Evolutionary conservation across 2,113 vertebrate species (phyloP), one percentile per base, ranked within the genome.

Genomic region (Datnioides undecimradiatus): DNA sequence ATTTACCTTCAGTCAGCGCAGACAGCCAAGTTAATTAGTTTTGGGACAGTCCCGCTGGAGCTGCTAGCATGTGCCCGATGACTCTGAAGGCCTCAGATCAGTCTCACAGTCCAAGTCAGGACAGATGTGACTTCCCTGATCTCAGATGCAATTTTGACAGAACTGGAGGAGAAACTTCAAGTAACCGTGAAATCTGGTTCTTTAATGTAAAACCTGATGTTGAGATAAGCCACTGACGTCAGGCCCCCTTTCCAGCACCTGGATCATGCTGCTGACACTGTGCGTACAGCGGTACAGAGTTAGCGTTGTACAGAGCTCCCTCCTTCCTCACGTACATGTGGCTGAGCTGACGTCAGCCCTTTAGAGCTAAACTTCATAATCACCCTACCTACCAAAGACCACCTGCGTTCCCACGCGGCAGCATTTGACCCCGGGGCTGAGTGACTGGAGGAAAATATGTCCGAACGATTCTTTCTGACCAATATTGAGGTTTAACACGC

Each of bases 241-340:
- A 19, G 23, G 21, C n/a, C 0, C 31, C 8, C 34, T 12, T 19
- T 25, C n/a, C 38, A 64, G 40, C 12, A 57, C 59, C 6, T 12
- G 38, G 41, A 41, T 82, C 57, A n/a, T 25, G 65, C 40, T 64
- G 72, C 58, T 70, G 57, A 63, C 40, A 41, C 69, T 45, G 25
- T 48, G 58, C 48, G 65, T 34, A 40, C 14, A 19, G 40, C 8
- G 36, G 19, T 40, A 25, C 19, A 4, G 7, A 64, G 27, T 6
- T 19, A 4, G 51, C 38, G 10, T 27, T 9, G 29, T 17, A 14
- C 46, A 17, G 51, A 49, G 0, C 16, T 8, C 34, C 68, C 36
- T 55, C 51, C 19, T 41, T 33, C 45, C 21, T 60, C 2, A 11
- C 19, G 27, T 21, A 55, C 41, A 36, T 41, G 43, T 49, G 51